Base-by-base conservation (phyloP, 2,888 invertebrate species). In the Oscheius sp. region DNA sequence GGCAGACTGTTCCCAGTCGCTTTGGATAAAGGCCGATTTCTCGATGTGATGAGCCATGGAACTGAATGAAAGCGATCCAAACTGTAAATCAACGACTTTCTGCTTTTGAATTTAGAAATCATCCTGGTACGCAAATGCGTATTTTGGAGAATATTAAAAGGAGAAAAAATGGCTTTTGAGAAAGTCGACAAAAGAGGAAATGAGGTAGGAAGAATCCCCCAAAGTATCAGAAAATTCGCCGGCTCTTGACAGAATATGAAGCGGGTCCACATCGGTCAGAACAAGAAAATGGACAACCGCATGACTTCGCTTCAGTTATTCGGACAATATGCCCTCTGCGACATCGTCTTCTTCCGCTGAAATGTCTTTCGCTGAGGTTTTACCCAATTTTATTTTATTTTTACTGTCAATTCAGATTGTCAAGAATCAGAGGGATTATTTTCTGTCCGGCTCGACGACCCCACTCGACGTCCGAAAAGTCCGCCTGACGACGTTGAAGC, bases 1-100 rank as follows among this genome's bases (percentile, higher is more conserved):
- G 18, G 25, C 29, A 29, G 27, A 59, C 29, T 59, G 29, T 18
- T 59, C 59, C 97, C 98, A 0, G 93, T 94, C 63, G 95, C 95
- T 0, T 90, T 98, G 76, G 97, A 98, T 90, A 90, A 98, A 72
- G 95, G 95, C 35, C 91, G 92, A 59, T 18, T 59, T 59, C 18
- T 59, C 59, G 18, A 23, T 21, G 53, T 53, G 53, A 12, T 12
- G 25, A 53, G 25, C 12, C 53, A 53, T 35, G 35, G 3, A 9
- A 35, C 35, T 35, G 9, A 35, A 35, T 9, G 9, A 35, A 35
- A 35, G 35, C 35, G 35, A 35, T 35, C 35, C 35, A 3, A 35
- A 9, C 35, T 35, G 35, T 9, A 35, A 9, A 35, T 35, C 35
- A 9, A 3, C 9, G 35, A 35, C 3, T 35, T 6, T 35, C 35